Conservation (phyloP, 2,888 invertebrate genomes). For the Phanerotoma sp. region DNA sequence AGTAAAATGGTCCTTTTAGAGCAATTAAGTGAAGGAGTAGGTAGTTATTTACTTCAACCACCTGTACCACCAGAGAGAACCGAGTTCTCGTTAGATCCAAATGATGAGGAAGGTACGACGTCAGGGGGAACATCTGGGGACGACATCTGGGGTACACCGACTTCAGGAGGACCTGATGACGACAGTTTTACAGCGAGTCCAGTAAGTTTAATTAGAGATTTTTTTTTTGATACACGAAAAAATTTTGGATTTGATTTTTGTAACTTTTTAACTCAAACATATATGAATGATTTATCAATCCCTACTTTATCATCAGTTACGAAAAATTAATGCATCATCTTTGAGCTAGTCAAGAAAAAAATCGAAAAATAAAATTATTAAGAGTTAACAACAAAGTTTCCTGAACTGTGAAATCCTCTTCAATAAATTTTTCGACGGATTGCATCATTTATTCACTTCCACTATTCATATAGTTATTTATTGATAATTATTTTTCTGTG, state of each 20-base stretch:
- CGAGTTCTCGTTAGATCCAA: constrained; percentile 51
- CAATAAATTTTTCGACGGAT: too few relatives aligned
- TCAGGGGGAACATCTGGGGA: constrained; percentile 83
- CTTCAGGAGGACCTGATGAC: constrained; percentile 80
- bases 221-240: neutral
- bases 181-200: constrained; percentile 60
- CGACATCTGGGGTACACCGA: constrained; percentile 88
- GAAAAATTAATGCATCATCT: too few relatives aligned
- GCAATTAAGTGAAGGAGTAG: constrained; percentile 62
- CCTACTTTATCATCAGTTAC: too few relatives aligned
- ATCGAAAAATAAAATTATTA: too few relatives aligned
- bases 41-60: constrained; percentile 51
- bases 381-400: too few relatives aligned
- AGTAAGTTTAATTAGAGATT: constrained; percentile 40
- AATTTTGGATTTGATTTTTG: neutral
- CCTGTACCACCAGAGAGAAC: constrained; percentile 54
- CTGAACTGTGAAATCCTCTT: too few relatives aligned
- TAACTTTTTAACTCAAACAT: too few relatives aligned
- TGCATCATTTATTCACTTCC: too few relatives aligned
- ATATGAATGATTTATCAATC: too few relatives aligned
- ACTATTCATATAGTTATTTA: too few relatives aligned
- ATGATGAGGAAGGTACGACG: constrained; percentile 76
- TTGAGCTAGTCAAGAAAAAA: too few relatives aligned
- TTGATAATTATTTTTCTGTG: too few relatives aligned
- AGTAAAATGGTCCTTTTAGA: constrained; percentile 78